Conservation (phyloP, 2,797 vertebrate genomes). For the Etheostoma perlongum region DNA sequence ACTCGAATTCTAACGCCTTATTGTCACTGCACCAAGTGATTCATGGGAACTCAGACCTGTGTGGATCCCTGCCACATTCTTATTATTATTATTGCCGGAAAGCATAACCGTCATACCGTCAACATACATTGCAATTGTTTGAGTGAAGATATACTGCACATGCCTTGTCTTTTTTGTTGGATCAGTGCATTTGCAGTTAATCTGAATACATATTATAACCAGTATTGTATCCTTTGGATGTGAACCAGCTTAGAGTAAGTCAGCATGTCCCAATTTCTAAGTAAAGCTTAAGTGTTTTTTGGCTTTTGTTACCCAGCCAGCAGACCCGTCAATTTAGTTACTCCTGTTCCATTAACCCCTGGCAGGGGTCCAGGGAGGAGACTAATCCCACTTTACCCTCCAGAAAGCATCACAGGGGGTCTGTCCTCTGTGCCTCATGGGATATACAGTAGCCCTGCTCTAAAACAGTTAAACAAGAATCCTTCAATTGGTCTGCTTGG, state of each 20-base stretch:
- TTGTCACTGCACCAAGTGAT: constrained; percentile 52
- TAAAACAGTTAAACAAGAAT: constrained; percentile 40
- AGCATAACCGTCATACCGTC: constrained; percentile 26
- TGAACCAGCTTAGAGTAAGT: constrained; percentile 72
- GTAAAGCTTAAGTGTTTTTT: constrained; percentile 68
- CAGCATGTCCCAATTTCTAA: constrained; percentile 77
- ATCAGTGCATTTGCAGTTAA: constrained; percentile 65
- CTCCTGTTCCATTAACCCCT: constrained; percentile 79
- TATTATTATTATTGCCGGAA: constrained; percentile 68
- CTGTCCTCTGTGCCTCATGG: constrained; percentile 36
- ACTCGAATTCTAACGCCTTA: constrained; percentile 53
- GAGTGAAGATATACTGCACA: constrained; percentile 33
- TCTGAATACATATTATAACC: constrained; percentile 69
- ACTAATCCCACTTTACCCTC: constrained; percentile 82
- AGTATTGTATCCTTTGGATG: constrained; percentile 56
- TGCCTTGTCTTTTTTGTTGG: constrained; percentile 37
- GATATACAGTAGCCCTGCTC: constrained; percentile 23
- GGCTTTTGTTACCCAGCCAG: constrained; percentile 65
- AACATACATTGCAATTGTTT: constrained; percentile 27
- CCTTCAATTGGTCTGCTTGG: constrained; percentile 23
- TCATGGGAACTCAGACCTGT: constrained; percentile 58
- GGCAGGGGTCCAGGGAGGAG: constrained; percentile 63
- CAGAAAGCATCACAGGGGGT: constrained; percentile 64
- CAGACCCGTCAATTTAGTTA: constrained; percentile 73
- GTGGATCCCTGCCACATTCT: constrained; percentile 51